phyloP scores from a whole-genome alignment of 1,140 invertebrate species.

The Nasonia longicornis region DNA sequence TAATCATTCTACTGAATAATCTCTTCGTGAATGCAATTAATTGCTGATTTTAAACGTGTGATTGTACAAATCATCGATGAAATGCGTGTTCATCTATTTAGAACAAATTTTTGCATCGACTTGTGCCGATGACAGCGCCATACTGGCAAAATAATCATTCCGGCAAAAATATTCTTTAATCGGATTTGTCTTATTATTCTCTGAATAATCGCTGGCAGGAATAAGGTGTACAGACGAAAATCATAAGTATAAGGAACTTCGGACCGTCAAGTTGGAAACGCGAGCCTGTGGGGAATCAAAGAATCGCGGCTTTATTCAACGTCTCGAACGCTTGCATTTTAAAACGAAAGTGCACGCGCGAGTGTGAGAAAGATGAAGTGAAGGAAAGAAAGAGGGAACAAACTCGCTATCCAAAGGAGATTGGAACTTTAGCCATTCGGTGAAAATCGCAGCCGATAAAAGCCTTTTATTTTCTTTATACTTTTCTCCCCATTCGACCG shows the following conservation, averaged over 20 bases:
- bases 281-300: neutral
- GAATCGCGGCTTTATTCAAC: neutral
- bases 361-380: neutral
- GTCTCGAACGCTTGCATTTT: slow-evolving; percentile 13
- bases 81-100: too few relatives aligned
- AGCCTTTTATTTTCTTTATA: neutral
- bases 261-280: neutral
- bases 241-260: neutral
- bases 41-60: too few relatives aligned
- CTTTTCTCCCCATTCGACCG: neutral
- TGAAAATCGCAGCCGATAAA: neutral
- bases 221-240: neutral
- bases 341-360: neutral
- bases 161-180: too few relatives aligned
- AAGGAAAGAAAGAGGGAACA: neutral
- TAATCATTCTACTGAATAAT: too few relatives aligned
- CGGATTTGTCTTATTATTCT: too few relatives aligned
- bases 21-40: too few relatives aligned
- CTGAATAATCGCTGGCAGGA: neutral
- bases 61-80: too few relatives aligned
- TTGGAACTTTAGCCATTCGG: neutral
- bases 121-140: too few relatives aligned
- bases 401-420: neutral
- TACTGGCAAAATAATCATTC: too few relatives aligned
- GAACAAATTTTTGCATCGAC: too few relatives aligned